Base-by-base conservation (phyloP, 2,113 vertebrate genomes). In the Cyanoramphus novaezelandiae region DNA sequence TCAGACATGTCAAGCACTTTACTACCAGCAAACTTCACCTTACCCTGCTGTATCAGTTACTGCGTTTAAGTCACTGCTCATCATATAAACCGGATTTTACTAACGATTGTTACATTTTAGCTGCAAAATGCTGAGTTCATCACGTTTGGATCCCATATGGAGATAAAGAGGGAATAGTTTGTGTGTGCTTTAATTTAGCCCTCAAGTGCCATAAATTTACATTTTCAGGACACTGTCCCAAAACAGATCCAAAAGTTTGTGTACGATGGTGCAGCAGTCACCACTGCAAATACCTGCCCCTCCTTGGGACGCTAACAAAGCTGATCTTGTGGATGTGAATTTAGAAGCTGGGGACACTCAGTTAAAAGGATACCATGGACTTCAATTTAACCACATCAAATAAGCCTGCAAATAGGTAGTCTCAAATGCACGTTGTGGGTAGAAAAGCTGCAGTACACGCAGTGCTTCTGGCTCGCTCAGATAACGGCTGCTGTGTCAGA, bases 361-460 rank as follows among this genome's bases (percentile, higher is more conserved):
- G 47, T 0, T 91, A 50, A 95, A 95, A 93, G 24, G 31, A 50
- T 10, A 90, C 14, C 37, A 50, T 94, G 78, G 65, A 20, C n/a
- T 84, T 90, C 71, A 37, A 69, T 53, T 80, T 70, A 72, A 70
- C 23, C 13, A 46, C 39, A 81, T 55, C 27, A 86, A 74, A 74
- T 18, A 62, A 2, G 17, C 57, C 35, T 43, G 35, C 63, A 49
- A 76, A 72, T 21, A 49, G 5, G 35, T 33, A 14, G 35, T 46
- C 43, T 72, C 60, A 53, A 63, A 81, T 31, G 33, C 60, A 46
- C 23, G 8, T 31, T 14, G 25, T 0, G 0, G 15, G 33, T 28
- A n/a, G 15, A 62, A 53, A 35, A 55, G 17, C 10, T 8, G 5
- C 4, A 24, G n/a, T 7, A 29, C 1, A 1, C 2, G 24, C 10